Base-by-base conservation (phyloP, 2,888 invertebrate genomes). In the Caenorhabditis sp. region DNA sequence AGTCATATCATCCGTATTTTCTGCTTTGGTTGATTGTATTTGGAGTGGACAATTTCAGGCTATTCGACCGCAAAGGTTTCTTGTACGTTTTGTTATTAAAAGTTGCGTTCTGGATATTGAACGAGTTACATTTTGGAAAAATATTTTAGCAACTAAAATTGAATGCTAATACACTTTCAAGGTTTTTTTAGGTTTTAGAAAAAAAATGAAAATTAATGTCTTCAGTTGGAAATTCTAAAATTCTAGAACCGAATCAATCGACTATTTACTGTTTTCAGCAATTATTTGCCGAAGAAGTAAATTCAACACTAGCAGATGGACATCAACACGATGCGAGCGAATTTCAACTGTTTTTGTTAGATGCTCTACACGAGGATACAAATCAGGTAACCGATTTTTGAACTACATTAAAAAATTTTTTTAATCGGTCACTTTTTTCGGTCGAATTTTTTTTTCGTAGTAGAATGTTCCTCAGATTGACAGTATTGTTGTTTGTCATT, bases 321-420 rank as follows among this genome's bases (percentile, higher is more conserved):
- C 69, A 75, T n/a, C 91, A 91, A 80, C 91, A 91, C 81, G 91
- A 91, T 82, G 90, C 91, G 1, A 90, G 90, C 77, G 91, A 91
- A 78, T 90, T 91, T 78, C 88, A 90, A 88, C 89, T 90, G 17
- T 90, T 89, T 81, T 85, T 91, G 14, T 75, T 89, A 17, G 89
- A 89, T 72, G 88, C 88, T 0, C 77, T 89, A 0, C 89, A 89
- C 76, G 89, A 89, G 63, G 86, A 86, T 64, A 87, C 84, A 0
- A 86, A 85, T 60, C 58, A 64, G 65, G 84, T 81, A 27, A 0
- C 10, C n/a, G n/a, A n/a, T n/a, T n/a, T n/a, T n/a, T n/a, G n/a
- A n/a, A n/a, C n/a, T n/a, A n/a, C n/a, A n/a, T n/a, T n/a, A n/a
- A n/a, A n/a, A n/a, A n/a, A n/a, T n/a, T n/a, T n/a, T n/a, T n/a